A percentile compares a stretch with the other conserved stretches of the same genome.
phyloP scores from a whole-genome alignment of 1,140 invertebrate genomes.

The Hylyphantes graminicola region DNA sequence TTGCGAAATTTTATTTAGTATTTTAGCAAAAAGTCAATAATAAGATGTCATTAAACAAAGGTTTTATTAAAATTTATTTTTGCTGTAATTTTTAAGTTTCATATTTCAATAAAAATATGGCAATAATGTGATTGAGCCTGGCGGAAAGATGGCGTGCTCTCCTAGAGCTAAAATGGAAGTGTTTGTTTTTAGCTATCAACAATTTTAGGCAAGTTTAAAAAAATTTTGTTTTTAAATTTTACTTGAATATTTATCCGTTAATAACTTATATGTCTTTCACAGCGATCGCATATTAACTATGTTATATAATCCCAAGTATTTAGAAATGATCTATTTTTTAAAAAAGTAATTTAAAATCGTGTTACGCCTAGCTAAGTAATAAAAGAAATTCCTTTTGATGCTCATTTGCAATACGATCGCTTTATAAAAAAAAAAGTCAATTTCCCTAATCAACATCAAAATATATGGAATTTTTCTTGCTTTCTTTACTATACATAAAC shows the following conservation, averaged over 20 bases:
- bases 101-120: slow-evolving; percentile 58
- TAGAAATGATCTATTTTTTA: slow-evolving; percentile 36
- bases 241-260: not conserved
- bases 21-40: not conserved
- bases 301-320: not conserved
- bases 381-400: slow-evolving; percentile 53
- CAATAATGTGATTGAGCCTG: slow-evolving; percentile 47
- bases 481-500: not conserved
- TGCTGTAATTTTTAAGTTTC: slow-evolving; percentile 29
- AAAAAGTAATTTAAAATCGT: slow-evolving; percentile 58
- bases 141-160: slow-evolving; percentile 60
- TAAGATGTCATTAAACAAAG: not conserved
- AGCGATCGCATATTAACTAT: too few relatives aligned
- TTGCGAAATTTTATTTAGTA: too few relatives aligned
- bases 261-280: not conserved
- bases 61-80: slow-evolving; percentile 13
- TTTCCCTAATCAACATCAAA: not conserved
- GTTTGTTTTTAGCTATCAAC: slow-evolving; percentile 54
- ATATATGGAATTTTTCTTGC: not conserved
- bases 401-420: slow-evolving; percentile 5
- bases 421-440: not conserved
- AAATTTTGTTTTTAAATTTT: not conserved
- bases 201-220: slow-evolving; percentile 34
- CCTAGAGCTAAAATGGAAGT: slow-evolving; percentile 43
- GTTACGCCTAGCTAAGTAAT: slow-evolving; percentile 59